Conservation (phyloP, 1,140 invertebrate species). For the Drosophila bipectinata region DNA sequence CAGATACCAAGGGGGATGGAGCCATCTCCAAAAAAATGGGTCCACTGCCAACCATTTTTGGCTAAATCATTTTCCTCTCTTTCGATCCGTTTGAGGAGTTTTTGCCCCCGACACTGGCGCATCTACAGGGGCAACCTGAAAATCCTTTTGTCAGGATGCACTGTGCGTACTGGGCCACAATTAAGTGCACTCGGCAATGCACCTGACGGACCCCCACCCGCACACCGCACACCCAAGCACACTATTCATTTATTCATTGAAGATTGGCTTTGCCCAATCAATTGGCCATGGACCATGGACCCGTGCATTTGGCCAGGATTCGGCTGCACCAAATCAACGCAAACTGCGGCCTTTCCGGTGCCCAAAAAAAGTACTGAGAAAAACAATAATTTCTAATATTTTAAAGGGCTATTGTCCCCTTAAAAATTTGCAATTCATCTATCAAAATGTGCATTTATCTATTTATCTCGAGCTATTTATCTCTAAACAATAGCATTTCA, state of each 20-base stretch:
- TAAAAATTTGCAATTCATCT: too few relatives aligned
- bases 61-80: slow-evolving; percentile 48
- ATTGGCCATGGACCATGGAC: slow-evolving; percentile 62
- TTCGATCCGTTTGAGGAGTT: slow-evolving; percentile 64
- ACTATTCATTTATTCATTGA: slow-evolving; percentile 77
- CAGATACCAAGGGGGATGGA: slow-evolving; percentile 3
- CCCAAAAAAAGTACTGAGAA: slow-evolving; percentile 6
- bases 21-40: slow-evolving; percentile 17
- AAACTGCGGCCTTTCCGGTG: slow-evolving; percentile 50
- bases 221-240: slow-evolving; percentile 12
- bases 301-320: slow-evolving; percentile 52
- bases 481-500: too few relatives aligned
- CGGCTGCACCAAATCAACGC: slow-evolving; percentile 72
- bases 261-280: slow-evolving; percentile 79
- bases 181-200: slow-evolving; percentile 74
- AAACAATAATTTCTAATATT: neutral
- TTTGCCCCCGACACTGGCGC: slow-evolving; percentile 21
- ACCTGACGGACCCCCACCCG: slow-evolving; percentile 22
- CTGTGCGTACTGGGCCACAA: slow-evolving; percentile 56
- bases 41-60: slow-evolving; percentile 38
- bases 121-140: slow-evolving; percentile 30
- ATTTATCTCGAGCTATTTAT: too few relatives aligned
- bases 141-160: slow-evolving; percentile 60
- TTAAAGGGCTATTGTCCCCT: too few relatives aligned
- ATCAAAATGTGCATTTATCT: too few relatives aligned